A percentile compares a stretch with the other conserved stretches of the same genome.
Evolutionary conservation across 2,797 vertebrate genomes (phyloP).

Genomic region (Gallinago solitaria): DNA sequence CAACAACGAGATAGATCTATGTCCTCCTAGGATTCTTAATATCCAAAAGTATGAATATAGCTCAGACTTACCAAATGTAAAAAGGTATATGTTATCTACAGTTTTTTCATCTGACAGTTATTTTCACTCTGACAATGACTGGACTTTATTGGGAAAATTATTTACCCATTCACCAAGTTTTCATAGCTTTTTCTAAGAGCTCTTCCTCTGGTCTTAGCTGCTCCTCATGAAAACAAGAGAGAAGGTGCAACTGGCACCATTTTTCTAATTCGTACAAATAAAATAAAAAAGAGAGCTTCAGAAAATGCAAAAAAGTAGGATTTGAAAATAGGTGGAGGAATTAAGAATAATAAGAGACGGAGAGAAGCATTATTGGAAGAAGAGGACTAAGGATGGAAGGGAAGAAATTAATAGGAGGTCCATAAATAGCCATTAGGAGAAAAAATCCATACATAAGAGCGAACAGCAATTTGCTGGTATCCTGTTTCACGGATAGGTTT

Average conservation of each 20-base stretch:
- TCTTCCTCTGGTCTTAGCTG: not conserved
- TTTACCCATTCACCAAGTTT: not conserved
- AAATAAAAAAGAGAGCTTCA: not conserved
- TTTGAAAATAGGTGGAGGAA: not conserved
- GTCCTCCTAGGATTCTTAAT: not conserved
- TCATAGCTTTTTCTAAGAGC: not conserved
- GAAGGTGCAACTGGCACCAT: not conserved
- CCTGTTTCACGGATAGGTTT: not conserved
- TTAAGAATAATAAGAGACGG: not conserved
- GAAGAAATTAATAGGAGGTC: not conserved
- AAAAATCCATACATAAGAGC: not conserved
- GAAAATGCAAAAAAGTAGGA: not conserved
- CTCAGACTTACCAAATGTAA: not conserved
- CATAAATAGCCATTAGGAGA: not conserved
- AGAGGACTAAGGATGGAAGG: not conserved
- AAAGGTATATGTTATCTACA: not conserved
- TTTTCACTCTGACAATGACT: not conserved
- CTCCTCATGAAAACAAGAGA: not conserved
- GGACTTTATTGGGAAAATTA: not conserved
- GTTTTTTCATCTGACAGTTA: not conserved
- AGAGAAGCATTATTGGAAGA: not conserved
- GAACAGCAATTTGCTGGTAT: not conserved
- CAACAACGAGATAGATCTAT: not conserved
- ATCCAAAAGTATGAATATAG: not conserved
- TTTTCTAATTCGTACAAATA: not conserved